These are phyloP conservation scores for Pipistrellus kuhlii DNA, from an alignment of 2,797 vertebrate genomes.

Conservation along the genomic window DNA sequence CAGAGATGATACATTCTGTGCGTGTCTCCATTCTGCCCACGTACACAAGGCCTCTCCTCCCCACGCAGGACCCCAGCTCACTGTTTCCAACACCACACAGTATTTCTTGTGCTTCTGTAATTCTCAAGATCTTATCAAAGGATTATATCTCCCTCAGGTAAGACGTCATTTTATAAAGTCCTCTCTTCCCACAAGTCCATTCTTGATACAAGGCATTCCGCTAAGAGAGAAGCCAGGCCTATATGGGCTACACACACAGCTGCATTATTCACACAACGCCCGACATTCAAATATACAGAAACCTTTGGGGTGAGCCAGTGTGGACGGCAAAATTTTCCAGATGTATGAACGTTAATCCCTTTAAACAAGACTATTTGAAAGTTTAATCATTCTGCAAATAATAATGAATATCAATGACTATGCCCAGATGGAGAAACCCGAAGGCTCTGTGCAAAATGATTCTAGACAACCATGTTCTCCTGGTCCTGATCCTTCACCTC, in stretches of 20 bases:
- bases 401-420: neutral
- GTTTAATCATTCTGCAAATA: neutral
- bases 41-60: neutral
- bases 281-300: neutral
- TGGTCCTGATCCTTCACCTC: neutral
- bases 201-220: neutral
- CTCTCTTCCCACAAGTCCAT: neutral
- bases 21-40: neutral
- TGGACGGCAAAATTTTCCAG: neutral
- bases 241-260: neutral
- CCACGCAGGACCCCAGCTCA: neutral
- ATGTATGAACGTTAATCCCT: neutral
- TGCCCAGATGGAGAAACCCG: neutral
- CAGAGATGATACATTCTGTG: neutral
- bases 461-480: neutral
- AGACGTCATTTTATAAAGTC: neutral
- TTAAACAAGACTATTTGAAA: slow-evolving; percentile 1
- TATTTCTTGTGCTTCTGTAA: neutral
- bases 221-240: neutral
- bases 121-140: neutral
- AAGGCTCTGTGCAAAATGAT: neutral
- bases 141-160: neutral
- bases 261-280: neutral
- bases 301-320: neutral
- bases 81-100: neutral